A percentile compares a stretch with the other conserved stretches of the same genome.
phyloP scores from a whole-genome alignment of 2,888 invertebrate species.

The Zygogramma bicolorata region DNA sequence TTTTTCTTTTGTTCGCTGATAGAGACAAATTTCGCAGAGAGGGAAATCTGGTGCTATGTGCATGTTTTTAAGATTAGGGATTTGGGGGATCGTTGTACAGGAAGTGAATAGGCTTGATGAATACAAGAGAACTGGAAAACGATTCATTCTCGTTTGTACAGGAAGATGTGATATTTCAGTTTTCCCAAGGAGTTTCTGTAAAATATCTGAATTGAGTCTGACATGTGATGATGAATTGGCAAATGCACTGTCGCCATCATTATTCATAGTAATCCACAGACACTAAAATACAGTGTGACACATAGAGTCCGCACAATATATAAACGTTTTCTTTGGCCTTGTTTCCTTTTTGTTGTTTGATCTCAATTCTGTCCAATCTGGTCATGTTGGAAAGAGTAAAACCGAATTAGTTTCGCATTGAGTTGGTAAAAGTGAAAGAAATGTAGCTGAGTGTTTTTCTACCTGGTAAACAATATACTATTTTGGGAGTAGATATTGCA shows the following conservation, averaged over 20 bases:
- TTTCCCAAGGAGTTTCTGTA: neutral
- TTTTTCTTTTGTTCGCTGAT: conserved; percentile 46
- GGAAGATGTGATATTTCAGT: neutral
- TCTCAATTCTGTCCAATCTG: too few species aligned
- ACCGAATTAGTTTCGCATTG: too few species aligned
- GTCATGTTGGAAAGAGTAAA: too few species aligned
- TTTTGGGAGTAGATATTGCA: too few species aligned
- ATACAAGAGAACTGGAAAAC: neutral
- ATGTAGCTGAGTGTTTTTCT: too few species aligned
- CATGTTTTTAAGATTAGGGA: conserved; percentile 31
- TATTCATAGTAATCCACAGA: too few species aligned
- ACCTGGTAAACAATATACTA: too few species aligned
- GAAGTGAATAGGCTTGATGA: conserved; percentile 4
- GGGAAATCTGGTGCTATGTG: conserved; percentile 29
- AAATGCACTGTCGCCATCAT: neutral
- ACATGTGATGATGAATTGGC: neutral
- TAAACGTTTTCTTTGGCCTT: too few species aligned
- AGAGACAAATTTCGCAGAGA: conserved; percentile 42
- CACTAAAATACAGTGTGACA: too few species aligned
- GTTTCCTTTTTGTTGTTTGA: too few species aligned
- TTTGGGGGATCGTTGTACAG: conserved; percentile 26
- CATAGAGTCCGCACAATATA: too few species aligned
- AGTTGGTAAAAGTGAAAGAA: too few species aligned
- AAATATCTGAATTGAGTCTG: neutral
- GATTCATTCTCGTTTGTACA: neutral